These are phyloP conservation scores for Donacobius atricapilla DNA, from an alignment of 2,113 vertebrate genomes.

Conservation along the genomic window DNA sequence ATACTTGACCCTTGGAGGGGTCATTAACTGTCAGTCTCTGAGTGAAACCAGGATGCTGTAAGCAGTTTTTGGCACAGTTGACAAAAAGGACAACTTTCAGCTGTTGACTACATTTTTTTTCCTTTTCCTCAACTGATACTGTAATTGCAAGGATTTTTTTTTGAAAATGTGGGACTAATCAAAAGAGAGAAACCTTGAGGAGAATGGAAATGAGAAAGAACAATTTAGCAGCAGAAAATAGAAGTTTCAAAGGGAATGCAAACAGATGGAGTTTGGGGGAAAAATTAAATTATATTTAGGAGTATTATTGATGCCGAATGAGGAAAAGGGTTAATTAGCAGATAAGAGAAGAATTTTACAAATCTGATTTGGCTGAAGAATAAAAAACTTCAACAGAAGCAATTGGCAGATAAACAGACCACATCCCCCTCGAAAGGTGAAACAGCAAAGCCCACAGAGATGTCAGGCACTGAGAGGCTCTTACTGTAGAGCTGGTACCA, in stretches of 20 bases:
- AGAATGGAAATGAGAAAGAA: not conserved
- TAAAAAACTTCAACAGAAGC: not conserved
- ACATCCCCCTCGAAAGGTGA: not conserved
- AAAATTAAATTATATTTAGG: not conserved
- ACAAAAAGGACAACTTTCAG: conserved; percentile 7
- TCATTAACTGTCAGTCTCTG: not conserved
- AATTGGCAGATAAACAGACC: not conserved
- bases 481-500: not conserved
- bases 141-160: not conserved
- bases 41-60: not conserved
- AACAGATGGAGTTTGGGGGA: not conserved
- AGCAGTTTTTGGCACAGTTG: not conserved
- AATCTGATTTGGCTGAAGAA: not conserved
- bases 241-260: not conserved
- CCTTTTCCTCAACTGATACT: not conserved
- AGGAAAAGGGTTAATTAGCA: conserved; percentile 41
- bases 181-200: not conserved
- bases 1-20: conserved; percentile 9
- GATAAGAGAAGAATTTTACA: conserved; percentile 9
- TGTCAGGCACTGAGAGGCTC: not conserved
- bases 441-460: not conserved
- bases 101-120: not conserved
- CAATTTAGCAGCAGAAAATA: not conserved
- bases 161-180: not conserved
- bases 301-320: not conserved